Conservation (phyloP, 2,113 vertebrate species). For the Pomatorhinus ruficollis region DNA sequence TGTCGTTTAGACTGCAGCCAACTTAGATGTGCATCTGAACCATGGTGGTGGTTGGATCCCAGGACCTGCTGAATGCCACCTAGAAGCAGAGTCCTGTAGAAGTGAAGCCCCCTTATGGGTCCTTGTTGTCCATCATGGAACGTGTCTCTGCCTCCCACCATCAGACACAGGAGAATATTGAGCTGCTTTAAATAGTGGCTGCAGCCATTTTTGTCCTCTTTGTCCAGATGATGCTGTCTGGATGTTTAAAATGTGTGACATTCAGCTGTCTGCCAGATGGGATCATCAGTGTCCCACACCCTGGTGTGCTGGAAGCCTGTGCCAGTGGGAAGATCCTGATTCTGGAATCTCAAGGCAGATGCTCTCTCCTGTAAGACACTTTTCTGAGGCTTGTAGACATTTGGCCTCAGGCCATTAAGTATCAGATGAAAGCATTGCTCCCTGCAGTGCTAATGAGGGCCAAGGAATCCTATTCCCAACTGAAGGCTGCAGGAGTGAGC, state of each 20-base stretch:
- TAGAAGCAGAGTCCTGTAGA: background rate
- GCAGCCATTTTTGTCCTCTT: background rate
- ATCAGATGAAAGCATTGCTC: background rate
- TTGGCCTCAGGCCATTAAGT: background rate
- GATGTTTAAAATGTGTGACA: background rate
- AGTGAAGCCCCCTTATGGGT: background rate
- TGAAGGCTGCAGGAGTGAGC: background rate
- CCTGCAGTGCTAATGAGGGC: background rate
- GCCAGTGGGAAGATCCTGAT: background rate
- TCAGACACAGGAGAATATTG: background rate
- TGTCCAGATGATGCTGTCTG: slow-evolving; percentile 5
- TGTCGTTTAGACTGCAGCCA: background rate
- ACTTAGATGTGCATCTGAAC: background rate
- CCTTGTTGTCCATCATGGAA: background rate
- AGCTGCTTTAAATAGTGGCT: slow-evolving; percentile 32
- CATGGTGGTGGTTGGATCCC: accelerated
- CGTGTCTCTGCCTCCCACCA: background rate
- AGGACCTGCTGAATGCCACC: background rate
- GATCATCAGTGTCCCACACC: background rate
- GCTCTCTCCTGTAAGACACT: background rate
- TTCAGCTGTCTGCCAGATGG: background rate
- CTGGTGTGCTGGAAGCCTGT: background rate
- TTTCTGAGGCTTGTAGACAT: background rate
- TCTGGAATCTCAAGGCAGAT: background rate
- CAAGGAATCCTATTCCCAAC: background rate